Evolutionary conservation across 2,113 vertebrate species (phyloP), one percentile per base, ranked within the genome.

Genomic region (Oxyura jamaicensis): DNA sequence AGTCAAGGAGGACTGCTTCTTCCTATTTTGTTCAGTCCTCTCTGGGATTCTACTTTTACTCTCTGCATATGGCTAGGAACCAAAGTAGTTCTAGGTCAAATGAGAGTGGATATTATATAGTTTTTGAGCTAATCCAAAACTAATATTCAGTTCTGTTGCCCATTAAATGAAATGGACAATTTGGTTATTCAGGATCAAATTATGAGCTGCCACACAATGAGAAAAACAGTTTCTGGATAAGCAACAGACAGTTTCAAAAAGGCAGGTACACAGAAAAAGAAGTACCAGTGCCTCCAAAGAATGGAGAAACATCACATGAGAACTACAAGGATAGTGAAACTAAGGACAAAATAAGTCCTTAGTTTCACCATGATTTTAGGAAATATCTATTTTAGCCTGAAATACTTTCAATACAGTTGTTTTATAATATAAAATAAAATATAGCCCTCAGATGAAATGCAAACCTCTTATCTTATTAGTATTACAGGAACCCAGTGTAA

Each of bases 391-490:
- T 52, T 83, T 46, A 79, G 11, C 41, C 72, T 78, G 81, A 39
- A 87, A n/a, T 76, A 86, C 18, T 60, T 41, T 96, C 60, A 2
- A 86, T 75, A 79, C 76, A 92, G 55, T 23, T 89, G 4, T 81
- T 83, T 86, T 93, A 68, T 88, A 94, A 66, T 75, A 78, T 65
- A 83, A 81, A 75, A 56, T 63, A 14, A 89, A 92, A 67, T 91
- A 65, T 53, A 95, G 36, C 9, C 35, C 83, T 96, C 86, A 84
- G 68, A 96, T 90, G 25, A 94, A 97, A 95, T 72, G 15, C 13
- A 46, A 13, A 29, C 13, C 31, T 46, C 77, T 80, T 85, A 48
- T 74, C 67, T 77, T 91, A 95, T 81, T 90, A 84, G 42, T 28
- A 80, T 94, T 95, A 95, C 39, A 95, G 68, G 35, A 90, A 78